Evolutionary conservation across 2,113 vertebrate species (phyloP), one percentile per base, ranked within the genome.

Genomic region (Pedionomus torquatus): DNA sequence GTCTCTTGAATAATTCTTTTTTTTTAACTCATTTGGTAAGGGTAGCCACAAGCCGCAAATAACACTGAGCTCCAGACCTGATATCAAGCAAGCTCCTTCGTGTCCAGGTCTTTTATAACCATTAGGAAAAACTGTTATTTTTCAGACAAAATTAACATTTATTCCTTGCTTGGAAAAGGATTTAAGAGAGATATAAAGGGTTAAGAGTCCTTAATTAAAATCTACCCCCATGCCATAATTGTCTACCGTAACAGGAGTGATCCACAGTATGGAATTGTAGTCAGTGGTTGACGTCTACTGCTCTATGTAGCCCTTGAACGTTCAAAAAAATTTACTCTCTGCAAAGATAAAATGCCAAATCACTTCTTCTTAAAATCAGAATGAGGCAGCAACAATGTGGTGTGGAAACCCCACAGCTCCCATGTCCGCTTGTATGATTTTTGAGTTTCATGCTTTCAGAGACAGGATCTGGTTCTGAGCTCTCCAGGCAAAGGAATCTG

Each of bases 41-140:
- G 91, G 95, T 95, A 97, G 91, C 97, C 96, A 60, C 41, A 48
- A 89, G 68, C 91, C 7, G 91, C 91, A 91, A 97, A 95, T 96
- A 97, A 97, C 93, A 79, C 83, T 41, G 81, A 96, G 94, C 92
- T 94, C 91, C 83, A 85, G 65, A 93, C 31, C 79, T 82, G 39
- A 52, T 31, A 82, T 25, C 79, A 79, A 95, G 52, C 87, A 95
- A 91, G 58, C 66, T 93, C 31, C 65, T 87, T 78, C 63, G 25
- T n/a, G 72, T 21, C 13, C 54, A 85, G 17, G 13, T 39, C 60
- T 60, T 81, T 64, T 19, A 41, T 13, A 79, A 48, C 23, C 18
- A 9, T 61, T 51, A 28, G 35, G 57, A 76, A 76, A 65, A 74
- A 19, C 3, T 77, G 35, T 10, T 49, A 2, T 70, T 90, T 94